A percentile compares a stretch with the other conserved stretches of the same genome.
Conservation (phyloP, 2,888 invertebrate genomes). For the Chirona hameri region DNA sequence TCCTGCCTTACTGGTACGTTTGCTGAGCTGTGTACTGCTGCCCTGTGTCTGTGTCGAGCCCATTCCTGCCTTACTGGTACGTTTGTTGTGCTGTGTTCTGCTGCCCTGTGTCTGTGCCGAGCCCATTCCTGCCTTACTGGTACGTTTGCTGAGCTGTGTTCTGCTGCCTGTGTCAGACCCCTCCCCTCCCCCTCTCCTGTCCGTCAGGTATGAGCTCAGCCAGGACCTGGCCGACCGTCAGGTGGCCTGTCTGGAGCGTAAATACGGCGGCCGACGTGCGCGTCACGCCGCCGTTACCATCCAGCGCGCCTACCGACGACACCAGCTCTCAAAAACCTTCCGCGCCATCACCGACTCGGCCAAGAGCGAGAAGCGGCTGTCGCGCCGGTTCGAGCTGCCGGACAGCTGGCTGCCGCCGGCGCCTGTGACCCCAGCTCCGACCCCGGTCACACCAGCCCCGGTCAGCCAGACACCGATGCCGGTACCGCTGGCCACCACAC, state of each 20-base stretch:
- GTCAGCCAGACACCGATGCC: background rate
- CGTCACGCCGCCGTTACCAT: slow-evolving; percentile 91
- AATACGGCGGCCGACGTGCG: slow-evolving; percentile 91
- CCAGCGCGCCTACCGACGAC: slow-evolving; percentile 87
- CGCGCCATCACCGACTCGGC: slow-evolving; percentile 91
- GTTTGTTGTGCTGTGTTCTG: too few species aligned
- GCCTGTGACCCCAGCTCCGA: background rate
- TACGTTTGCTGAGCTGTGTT: too few species aligned
- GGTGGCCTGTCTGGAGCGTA: slow-evolving; percentile 90
- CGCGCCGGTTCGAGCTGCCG: slow-evolving; percentile 56
- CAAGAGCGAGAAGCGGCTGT: slow-evolving; percentile 83
- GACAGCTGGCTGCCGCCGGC: background rate
- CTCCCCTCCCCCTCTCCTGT: background rate
- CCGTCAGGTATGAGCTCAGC: slow-evolving; percentile 73
- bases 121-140: background rate
- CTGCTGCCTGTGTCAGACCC: background rate
- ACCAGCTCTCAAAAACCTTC: slow-evolving; percentile 86
- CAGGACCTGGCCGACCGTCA: slow-evolving; percentile 92
- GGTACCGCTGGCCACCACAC: background rate
- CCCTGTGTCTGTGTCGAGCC: too few species aligned
- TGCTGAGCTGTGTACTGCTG: too few species aligned
- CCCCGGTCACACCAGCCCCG: background rate
- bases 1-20: too few species aligned
- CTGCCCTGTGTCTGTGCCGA: too few species aligned
- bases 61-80: too few species aligned